Conservation (phyloP, 2,888 invertebrate species). For the Torymus auratus region DNA sequence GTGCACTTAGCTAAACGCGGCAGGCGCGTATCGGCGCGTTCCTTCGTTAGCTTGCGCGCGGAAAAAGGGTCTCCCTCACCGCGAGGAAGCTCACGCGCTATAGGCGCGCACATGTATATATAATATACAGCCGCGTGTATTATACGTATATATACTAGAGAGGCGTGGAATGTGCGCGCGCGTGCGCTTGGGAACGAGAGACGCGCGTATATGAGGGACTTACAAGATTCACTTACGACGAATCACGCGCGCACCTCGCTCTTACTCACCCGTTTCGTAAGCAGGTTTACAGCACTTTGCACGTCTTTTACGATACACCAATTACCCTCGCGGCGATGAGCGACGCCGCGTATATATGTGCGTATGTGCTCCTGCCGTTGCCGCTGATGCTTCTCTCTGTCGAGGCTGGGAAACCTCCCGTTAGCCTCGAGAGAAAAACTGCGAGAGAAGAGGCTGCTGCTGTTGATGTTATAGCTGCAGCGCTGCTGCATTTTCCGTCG, state of each 20-base stretch:
- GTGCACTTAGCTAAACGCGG: conserved; percentile 36
- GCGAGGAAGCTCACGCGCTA: conserved; percentile 2
- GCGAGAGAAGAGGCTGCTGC: neutral
- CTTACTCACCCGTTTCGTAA: conserved; percentile 50
- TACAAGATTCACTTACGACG: conserved; percentile 56
- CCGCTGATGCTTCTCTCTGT: neutral
- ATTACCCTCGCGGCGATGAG: conserved; percentile 54
- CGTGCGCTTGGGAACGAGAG: conserved; percentile 27
- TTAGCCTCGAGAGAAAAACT: conserved; percentile 27
- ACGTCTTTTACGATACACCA: conserved; percentile 59
- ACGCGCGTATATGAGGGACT: conserved; percentile 40
- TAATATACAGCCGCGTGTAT: conserved; percentile 8
- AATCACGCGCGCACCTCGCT: conserved; percentile 21
- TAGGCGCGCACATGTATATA: neutral
- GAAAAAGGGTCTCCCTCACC: conserved; percentile 5
- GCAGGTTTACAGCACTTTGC: conserved; percentile 59
- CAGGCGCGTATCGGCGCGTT: conserved; percentile 3
- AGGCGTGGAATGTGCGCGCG: conserved; percentile 35
- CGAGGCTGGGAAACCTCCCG: conserved; percentile 51
- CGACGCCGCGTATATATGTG: conserved; percentile 35
- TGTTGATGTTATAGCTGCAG: no score
- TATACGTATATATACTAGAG: conserved; percentile 12
- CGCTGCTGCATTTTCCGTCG: neutral
- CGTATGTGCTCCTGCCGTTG: no score
- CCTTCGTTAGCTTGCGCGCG: conserved; percentile 14